Evolutionary conservation across 2,888 invertebrate species (phyloP).

Genomic region (Nezara viridula): DNA sequence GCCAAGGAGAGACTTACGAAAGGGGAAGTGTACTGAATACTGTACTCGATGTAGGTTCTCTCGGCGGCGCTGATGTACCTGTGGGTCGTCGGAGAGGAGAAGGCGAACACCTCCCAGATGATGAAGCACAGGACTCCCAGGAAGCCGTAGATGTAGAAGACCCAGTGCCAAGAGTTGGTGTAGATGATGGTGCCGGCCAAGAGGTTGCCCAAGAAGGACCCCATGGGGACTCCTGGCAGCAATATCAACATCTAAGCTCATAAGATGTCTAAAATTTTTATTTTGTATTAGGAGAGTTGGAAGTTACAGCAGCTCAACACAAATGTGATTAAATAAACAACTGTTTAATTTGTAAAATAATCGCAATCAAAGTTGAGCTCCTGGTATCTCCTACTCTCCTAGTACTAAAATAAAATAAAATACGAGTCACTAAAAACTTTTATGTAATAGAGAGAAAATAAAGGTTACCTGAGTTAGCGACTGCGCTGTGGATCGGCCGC

Average conservation of each 20-base stretch:
- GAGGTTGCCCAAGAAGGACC: background rate
- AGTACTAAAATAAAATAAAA: too few species aligned
- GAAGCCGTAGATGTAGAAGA: slow-evolving; percentile 30
- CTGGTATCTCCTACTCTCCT: too few species aligned
- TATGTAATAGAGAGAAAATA: too few species aligned
- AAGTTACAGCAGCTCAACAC: too few species aligned
- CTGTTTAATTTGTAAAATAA: too few species aligned
- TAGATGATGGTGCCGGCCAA: background rate
- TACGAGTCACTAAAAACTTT: too few species aligned
- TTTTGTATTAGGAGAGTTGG: too few species aligned
- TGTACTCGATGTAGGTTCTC: background rate
- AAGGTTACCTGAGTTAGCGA: slow-evolving; percentile 23
- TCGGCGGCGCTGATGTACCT: background rate
- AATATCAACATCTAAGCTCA: too few species aligned
- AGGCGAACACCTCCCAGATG: background rate
- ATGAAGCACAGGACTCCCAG: background rate
- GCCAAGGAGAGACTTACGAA: background rate
- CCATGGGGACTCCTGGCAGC: background rate
- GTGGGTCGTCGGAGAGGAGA: background rate
- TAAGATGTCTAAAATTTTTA: too few species aligned
- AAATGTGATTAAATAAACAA: too few species aligned
- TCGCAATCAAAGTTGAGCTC: too few species aligned
- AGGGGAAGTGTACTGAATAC: background rate
- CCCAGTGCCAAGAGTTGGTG: background rate
- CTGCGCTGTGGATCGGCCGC: background rate